Conservation (phyloP, 1,140 invertebrate species). For the Chlorops oryzae region DNA sequence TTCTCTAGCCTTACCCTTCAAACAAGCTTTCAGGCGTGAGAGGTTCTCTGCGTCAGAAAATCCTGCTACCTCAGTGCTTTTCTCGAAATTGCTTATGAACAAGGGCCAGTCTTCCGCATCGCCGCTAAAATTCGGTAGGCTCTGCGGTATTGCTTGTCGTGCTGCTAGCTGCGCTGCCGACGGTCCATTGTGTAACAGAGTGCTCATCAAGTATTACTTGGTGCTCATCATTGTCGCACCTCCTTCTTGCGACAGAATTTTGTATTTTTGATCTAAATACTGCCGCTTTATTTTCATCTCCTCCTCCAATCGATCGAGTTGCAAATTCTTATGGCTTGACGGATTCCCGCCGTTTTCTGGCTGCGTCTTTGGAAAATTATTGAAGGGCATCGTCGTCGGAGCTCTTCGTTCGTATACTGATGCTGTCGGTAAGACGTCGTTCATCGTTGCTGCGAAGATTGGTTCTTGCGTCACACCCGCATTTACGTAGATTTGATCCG, state of each 20-base stretch:
- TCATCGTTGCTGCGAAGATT: no score
- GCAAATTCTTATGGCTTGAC: background rate
- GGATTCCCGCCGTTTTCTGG: no score
- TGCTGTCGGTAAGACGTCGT: no score
- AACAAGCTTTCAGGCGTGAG: background rate
- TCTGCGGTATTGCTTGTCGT: background rate
- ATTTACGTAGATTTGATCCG: no score
- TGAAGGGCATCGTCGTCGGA: no score
- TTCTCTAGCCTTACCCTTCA: background rate
- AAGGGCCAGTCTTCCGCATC: slow-evolving; percentile 10
- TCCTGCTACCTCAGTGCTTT: slow-evolving; percentile 1
- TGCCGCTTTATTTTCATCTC: slow-evolving; percentile 6
- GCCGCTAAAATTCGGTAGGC: slow-evolving; percentile 3
- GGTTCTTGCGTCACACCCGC: no score
- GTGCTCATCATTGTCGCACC: no score
- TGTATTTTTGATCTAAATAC: slow-evolving; percentile 7
- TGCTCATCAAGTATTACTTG: background rate
- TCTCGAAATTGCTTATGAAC: slow-evolving; percentile 10
- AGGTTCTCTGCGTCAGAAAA: background rate
- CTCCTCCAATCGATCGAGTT: slow-evolving; percentile 4
- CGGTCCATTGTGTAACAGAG: background rate
- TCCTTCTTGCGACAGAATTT: slow-evolving; percentile 2
- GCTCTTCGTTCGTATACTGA: no score
- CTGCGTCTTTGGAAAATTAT: no score
- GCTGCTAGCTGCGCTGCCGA: slow-evolving; percentile 5